Evolutionary conservation across 2,797 vertebrate species (phyloP).

Genomic region (Hylomyscus alleni): DNA sequence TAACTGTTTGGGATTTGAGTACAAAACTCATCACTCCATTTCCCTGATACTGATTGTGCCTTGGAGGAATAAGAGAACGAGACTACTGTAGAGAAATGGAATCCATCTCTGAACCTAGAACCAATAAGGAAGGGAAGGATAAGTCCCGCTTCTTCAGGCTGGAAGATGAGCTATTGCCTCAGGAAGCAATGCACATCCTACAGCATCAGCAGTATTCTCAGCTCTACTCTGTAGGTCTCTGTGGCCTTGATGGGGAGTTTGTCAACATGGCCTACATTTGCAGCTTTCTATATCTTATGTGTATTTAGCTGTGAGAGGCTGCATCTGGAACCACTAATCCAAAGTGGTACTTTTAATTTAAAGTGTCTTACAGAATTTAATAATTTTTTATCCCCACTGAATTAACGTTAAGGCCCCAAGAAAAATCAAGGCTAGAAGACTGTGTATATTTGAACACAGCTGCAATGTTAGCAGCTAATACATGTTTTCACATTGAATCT

Average conservation of each 20-base stretch:
- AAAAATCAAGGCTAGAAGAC: slow-evolving; percentile 58
- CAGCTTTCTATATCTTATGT: background rate
- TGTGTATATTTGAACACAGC: background rate
- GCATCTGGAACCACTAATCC: background rate
- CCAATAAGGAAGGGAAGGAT: background rate
- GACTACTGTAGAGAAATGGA: background rate
- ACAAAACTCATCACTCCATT: background rate
- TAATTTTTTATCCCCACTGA: background rate
- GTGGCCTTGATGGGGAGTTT: background rate
- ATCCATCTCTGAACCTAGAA: background rate
- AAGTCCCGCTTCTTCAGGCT: background rate
- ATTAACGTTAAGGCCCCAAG: background rate
- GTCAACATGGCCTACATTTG: background rate
- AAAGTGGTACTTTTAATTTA: slow-evolving; percentile 59
- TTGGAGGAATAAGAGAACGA: background rate
- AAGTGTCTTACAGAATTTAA: slow-evolving; percentile 43
- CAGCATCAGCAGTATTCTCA: background rate
- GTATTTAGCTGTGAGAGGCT: slow-evolving; percentile 17
- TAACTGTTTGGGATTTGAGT: slow-evolving; percentile 2
- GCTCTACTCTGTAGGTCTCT: background rate
- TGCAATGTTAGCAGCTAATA: background rate
- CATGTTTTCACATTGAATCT: background rate
- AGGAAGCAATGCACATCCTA: background rate
- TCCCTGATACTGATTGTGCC: background rate
- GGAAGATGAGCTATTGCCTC: background rate